A percentile compares a stretch with the other conserved stretches of the same genome.
Evolutionary conservation across 35 echinoderm and acorn worm species (phyloP).

Genomic region (Apostichopus californicus): DNA sequence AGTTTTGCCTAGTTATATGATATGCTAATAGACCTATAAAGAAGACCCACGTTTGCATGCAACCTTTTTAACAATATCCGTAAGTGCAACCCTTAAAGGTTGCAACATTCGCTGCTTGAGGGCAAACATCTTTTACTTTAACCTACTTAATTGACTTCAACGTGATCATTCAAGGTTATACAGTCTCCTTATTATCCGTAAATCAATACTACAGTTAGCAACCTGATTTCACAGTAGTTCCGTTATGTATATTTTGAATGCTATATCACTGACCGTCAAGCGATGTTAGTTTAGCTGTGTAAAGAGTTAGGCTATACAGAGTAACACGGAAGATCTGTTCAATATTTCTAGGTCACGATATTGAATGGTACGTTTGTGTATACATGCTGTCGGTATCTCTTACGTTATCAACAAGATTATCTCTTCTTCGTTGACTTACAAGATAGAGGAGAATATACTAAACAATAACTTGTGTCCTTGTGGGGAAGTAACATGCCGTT

Average conservation of each 20-base stretch:
- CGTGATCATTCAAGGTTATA: conserved; percentile 6
- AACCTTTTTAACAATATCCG: too few species aligned
- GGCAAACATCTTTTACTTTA: too few species aligned
- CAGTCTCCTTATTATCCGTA: not conserved
- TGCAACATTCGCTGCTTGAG: too few species aligned
- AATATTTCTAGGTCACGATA: conserved; percentile 2
- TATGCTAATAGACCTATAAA: too few species aligned
- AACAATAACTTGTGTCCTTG: not conserved
- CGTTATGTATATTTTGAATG: too few species aligned
- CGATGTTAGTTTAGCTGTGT: too few species aligned
- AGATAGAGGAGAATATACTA: not conserved
- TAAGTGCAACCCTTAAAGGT: not conserved
- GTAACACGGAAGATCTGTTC: not conserved
- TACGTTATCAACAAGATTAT: not conserved
- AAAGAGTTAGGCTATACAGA: not conserved
- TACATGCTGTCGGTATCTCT: not conserved
- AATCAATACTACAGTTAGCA: conserved; percentile 18
- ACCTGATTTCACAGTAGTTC: not conserved
- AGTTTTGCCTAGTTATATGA: too few species aligned
- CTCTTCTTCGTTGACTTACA: not conserved
- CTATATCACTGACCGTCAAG: too few species aligned
- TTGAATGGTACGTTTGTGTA: not conserved
- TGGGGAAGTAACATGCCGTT: not conserved
- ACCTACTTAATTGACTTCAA: conserved; percentile 34
- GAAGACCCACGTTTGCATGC: too few species aligned